phyloP scores from a whole-genome alignment of 2,888 invertebrate species.

The Clanis bilineata region DNA sequence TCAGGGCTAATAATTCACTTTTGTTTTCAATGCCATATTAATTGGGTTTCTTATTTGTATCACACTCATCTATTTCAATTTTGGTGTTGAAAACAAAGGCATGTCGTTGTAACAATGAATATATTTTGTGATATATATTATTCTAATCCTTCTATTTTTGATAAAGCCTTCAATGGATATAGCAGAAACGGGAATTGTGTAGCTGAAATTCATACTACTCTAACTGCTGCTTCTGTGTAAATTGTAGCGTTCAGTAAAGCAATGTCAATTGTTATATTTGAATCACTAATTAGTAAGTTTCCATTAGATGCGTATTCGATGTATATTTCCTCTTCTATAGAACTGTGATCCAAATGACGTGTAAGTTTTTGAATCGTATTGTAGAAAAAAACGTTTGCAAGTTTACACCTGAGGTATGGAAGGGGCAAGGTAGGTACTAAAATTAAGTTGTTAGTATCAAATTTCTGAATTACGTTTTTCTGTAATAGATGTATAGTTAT shows the following conservation, averaged over 20 bases:
- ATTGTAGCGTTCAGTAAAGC: constrained; percentile 40
- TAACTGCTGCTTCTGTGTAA: constrained; percentile 38
- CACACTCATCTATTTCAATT: constrained; percentile 20
- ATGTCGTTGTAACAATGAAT: constrained; percentile 73
- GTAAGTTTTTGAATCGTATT: constrained; percentile 6
- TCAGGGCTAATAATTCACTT: constrained; percentile 68
- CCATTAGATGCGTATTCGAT: background rate
- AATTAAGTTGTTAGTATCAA: background rate
- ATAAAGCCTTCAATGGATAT: constrained; percentile 76
- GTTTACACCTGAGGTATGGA: background rate
- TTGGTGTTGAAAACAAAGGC: constrained; percentile 73
- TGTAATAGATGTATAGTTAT: background rate
- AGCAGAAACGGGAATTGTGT: constrained; percentile 72
- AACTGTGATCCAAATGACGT: constrained; percentile 1
- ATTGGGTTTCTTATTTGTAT: constrained; percentile 22
- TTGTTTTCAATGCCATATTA: constrained; percentile 70
- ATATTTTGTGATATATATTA: constrained; percentile 82
- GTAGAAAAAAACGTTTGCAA: background rate
- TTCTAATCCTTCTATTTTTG: constrained; percentile 81
- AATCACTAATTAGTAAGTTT: constrained; percentile 14
- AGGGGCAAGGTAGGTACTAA: background rate
- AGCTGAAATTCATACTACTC: constrained; percentile 41
- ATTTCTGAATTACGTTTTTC: background rate
- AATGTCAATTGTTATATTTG: constrained; percentile 48
- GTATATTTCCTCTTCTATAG: background rate